phyloP scores from a whole-genome alignment of 2,113 vertebrate genomes.

The Tychaedon coryphoeus region DNA sequence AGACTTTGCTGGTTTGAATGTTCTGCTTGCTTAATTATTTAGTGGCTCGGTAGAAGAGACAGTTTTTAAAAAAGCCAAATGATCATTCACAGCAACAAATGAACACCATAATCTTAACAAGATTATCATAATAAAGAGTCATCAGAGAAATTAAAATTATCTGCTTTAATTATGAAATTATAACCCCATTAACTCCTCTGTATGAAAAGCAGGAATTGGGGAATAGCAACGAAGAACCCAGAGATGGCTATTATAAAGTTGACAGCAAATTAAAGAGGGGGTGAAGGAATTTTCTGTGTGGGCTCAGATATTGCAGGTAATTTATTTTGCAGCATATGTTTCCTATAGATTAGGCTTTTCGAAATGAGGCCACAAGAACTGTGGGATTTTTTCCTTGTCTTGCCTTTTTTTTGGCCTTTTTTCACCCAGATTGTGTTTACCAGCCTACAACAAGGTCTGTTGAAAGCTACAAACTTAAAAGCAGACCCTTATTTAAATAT shows the following conservation, averaged over 20 bases:
- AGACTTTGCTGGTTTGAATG: constrained; percentile 18
- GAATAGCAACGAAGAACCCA: constrained; percentile 58
- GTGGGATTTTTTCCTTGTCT: not conserved
- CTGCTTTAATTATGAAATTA: constrained; percentile 80
- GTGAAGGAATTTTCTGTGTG: not conserved
- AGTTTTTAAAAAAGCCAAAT: constrained; percentile 59
- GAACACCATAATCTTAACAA: constrained; percentile 73
- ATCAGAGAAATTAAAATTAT: constrained; percentile 78
- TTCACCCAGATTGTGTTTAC: not conserved
- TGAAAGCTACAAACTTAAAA: constrained; percentile 51
- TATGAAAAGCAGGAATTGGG: constrained; percentile 67
- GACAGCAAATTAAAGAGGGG: constrained; percentile 46
- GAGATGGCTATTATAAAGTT: constrained; percentile 52
- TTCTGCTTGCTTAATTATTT: constrained; percentile 66
- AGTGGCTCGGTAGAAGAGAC: constrained; percentile 35
- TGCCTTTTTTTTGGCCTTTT: not conserved
- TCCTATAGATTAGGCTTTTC: constrained; percentile 22
- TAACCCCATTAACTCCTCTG: constrained; percentile 77
- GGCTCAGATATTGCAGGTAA: constrained; percentile 32
- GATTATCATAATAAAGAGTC: constrained; percentile 77
- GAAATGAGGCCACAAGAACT: not conserved
- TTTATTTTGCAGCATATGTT: constrained; percentile 48
- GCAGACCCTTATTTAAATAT: constrained; percentile 63
- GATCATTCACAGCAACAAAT: constrained; percentile 66
- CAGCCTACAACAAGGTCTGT: not conserved